Conservation (phyloP, 2,888 invertebrate genomes). For the Prosapia bicincta region DNA sequence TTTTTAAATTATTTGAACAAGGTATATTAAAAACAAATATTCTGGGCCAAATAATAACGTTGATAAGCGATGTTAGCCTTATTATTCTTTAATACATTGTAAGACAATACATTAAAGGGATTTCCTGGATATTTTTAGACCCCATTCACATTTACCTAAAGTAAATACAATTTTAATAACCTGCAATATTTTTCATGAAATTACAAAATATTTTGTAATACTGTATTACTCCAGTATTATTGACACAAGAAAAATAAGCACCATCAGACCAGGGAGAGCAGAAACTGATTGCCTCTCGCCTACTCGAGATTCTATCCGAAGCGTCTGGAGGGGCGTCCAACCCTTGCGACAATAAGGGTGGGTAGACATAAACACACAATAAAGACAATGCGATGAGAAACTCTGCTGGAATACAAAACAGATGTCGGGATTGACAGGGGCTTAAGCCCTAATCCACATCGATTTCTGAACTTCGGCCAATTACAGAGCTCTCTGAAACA, state of each 20-base stretch:
- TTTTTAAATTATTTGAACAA: too few species aligned
- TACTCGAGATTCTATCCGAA: neutral
- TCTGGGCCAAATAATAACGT: too few species aligned
- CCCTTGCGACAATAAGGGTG: constrained; percentile 3
- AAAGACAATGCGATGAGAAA: constrained; percentile 24
- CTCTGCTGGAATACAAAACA: constrained; percentile 16
- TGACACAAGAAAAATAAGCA: neutral
- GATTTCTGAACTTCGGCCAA: neutral
- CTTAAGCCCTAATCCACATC: neutral
- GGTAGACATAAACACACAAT: constrained; percentile 26
- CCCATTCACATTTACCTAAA: too few species aligned
- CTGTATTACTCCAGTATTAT: too few species aligned
- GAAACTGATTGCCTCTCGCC: neutral
- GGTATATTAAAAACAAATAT: too few species aligned
- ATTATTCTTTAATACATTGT: too few species aligned
- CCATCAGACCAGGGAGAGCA: neutral
- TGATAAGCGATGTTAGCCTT: too few species aligned
- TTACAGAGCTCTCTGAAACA: neutral
- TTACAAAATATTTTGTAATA: too few species aligned
- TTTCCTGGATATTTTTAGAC: too few species aligned
- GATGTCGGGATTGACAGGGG: constrained; percentile 4
- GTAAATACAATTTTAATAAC: too few species aligned
- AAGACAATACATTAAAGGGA: too few species aligned
- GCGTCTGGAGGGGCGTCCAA: neutral
- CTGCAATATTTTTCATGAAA: too few species aligned